phyloP scores from a whole-genome alignment of 2,888 invertebrate genomes.

The Ichneumoninae sp. region DNA sequence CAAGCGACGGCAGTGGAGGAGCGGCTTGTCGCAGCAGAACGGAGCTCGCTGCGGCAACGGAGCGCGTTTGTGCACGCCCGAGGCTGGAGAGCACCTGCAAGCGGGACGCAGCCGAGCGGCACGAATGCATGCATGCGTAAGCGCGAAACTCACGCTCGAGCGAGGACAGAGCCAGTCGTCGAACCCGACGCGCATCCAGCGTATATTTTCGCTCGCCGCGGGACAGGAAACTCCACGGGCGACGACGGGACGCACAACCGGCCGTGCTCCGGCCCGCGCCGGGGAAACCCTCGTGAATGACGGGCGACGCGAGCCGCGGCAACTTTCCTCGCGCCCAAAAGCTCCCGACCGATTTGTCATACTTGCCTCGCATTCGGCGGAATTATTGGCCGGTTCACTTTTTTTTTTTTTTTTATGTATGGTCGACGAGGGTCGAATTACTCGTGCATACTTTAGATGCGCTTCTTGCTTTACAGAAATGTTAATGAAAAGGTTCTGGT shows the following conservation, averaged over 20 bases:
- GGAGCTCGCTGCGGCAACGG: constrained; percentile 7
- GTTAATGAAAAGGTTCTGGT: too few relatives aligned
- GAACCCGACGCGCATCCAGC: constrained; percentile 61
- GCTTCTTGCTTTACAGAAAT: too few relatives aligned
- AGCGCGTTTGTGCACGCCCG: constrained; percentile 35
- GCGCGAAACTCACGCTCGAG: constrained; percentile 25
- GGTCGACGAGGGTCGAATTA: too few relatives aligned
- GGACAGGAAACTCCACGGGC: constrained; percentile 19
- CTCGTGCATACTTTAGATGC: too few relatives aligned
- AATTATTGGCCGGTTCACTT: too few relatives aligned
- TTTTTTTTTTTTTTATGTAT: too few relatives aligned
- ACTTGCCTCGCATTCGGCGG: not conserved
- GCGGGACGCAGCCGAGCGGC: constrained; percentile 9
- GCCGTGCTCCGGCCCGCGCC: not conserved
- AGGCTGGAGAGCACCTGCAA: not conserved
- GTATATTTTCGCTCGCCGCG: constrained; percentile 42
- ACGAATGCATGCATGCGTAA: constrained; percentile 34
- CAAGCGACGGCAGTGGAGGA: not conserved
- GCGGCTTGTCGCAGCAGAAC: too few relatives aligned
- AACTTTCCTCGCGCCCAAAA: not conserved
- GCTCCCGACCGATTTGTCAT: not conserved
- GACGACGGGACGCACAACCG: not conserved
- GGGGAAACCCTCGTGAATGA: too few relatives aligned
- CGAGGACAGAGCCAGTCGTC: constrained; percentile 66
- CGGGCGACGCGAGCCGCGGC: not conserved